These are phyloP conservation scores for Tholera decimalis DNA, from an alignment of 2,888 invertebrate species.

Conservation along the genomic window DNA sequence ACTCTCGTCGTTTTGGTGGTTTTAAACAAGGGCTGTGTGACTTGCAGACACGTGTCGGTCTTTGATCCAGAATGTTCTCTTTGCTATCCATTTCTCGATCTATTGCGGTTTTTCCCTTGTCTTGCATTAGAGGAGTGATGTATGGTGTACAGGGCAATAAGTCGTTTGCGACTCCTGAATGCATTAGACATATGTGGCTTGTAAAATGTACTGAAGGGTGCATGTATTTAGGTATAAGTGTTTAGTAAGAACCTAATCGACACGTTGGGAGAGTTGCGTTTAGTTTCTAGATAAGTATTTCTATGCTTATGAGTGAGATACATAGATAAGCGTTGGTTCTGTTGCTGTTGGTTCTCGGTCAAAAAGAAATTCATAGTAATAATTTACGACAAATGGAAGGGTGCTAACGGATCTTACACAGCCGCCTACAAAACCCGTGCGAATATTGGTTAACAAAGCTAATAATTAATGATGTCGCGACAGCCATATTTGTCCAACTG, in stretches of 20 bases:
- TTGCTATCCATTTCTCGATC: constrained; percentile 46
- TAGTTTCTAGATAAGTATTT: not conserved
- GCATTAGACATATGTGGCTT: constrained; percentile 69
- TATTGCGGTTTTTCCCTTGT: not conserved
- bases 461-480: constrained; percentile 86
- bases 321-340: too few species aligned
- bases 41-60: constrained; percentile 63
- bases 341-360: too few species aligned
- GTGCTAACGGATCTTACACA: constrained; percentile 52
- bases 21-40: constrained; percentile 69
- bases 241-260: constrained; percentile 49
- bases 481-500: constrained; percentile 85
- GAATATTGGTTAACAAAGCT: constrained; percentile 75
- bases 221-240: constrained; percentile 35
- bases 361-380: not conserved
- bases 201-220: constrained; percentile 56
- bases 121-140: constrained; percentile 12
- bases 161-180: constrained; percentile 48
- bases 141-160: constrained; percentile 10
- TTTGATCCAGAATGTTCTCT: constrained; percentile 33
- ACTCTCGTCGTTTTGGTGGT: constrained; percentile 82
- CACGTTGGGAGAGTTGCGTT: not conserved
- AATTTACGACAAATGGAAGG: constrained; percentile 57
- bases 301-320: not conserved
- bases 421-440: constrained; percentile 63